Base-by-base conservation (phyloP, 2,797 vertebrate species). In the Onychomys leucogaster region DNA sequence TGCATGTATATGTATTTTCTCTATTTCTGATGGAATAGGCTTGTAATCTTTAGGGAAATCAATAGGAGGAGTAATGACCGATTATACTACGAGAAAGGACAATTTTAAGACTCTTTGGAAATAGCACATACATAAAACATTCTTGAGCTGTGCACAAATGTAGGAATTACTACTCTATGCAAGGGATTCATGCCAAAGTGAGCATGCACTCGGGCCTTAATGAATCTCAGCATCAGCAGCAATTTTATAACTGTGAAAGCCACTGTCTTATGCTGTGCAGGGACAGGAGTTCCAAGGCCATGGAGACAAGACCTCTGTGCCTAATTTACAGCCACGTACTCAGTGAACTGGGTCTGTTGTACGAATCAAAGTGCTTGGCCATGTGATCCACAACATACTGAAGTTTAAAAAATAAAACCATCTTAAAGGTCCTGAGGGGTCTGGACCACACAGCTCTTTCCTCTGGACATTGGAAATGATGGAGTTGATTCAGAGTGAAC, bases 21-120 rank as follows among this genome's bases (percentile, higher is more conserved):
- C 75, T 71, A 61, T 96, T 96, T 97, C 96, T 97, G 96, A 96
- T 91, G 95, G 95, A 97, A 96, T 80, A 89, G 77, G 82, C 84
- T 96, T 93, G 49, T 91, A 82, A 85, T 97, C 97, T 97, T 93
- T 93, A 96, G 97, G 97, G 97, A 98, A 97, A 97, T 97, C 97
- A 96, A 88, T 88, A 96, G 93, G 93, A 97, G 82, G 77, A 93
- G 89, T 97, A 97, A 96, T 91, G 97, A 96, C 89, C 5, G 75
- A 96, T 97, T 97, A 96, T 83, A 92, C 91, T 65, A 93, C 73
- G 93, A 97, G 96, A 97, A 97, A 94, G 91, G 91, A 95, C 59
- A 97, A 96, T 90, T 97, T 97, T 95, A 94, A 97, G 96, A 96
- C 94, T 96, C 94, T 97, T 96, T 94, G 94, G 93, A 96, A 97